A percentile compares a stretch with the other conserved stretches of the same genome.
These are phyloP conservation scores for Dicentrarchus labrax DNA, from an alignment of 2,113 vertebrate genomes.

Conservation along the genomic window DNA sequence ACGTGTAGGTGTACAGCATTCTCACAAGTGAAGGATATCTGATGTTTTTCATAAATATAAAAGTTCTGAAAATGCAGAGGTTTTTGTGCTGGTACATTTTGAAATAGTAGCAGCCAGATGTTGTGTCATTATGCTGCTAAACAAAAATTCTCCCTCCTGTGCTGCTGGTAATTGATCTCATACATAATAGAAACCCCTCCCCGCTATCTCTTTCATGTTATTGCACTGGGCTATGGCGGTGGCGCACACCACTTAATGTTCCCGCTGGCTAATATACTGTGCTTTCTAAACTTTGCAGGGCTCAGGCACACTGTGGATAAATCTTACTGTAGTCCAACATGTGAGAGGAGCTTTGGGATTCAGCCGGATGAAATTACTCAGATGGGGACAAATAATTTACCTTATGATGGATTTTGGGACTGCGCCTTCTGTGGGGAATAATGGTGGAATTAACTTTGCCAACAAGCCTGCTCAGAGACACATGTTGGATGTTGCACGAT, in stretches of 20 bases:
- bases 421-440: background rate
- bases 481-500: background rate
- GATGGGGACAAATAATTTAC: background rate
- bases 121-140: slow-evolving; percentile 17
- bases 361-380: background rate
- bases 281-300: background rate
- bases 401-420: background rate
- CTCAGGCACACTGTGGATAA: background rate
- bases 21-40: background rate
- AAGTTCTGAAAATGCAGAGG: background rate
- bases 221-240: background rate
- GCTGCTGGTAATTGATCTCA: slow-evolving; percentile 27
- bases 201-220: background rate
- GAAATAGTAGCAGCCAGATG: background rate
- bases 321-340: background rate
- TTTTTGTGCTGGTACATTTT: background rate
- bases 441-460: background rate
- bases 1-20: background rate
- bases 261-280: background rate
- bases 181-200: slow-evolving; percentile 26
- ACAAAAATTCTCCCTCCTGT: slow-evolving; percentile 11
- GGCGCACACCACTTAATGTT: background rate
- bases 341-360: background rate
- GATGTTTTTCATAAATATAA: background rate
- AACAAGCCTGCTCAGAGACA: background rate